Evolutionary conservation across 2,797 vertebrate genomes (phyloP).

Genomic region (Huso huso): DNA sequence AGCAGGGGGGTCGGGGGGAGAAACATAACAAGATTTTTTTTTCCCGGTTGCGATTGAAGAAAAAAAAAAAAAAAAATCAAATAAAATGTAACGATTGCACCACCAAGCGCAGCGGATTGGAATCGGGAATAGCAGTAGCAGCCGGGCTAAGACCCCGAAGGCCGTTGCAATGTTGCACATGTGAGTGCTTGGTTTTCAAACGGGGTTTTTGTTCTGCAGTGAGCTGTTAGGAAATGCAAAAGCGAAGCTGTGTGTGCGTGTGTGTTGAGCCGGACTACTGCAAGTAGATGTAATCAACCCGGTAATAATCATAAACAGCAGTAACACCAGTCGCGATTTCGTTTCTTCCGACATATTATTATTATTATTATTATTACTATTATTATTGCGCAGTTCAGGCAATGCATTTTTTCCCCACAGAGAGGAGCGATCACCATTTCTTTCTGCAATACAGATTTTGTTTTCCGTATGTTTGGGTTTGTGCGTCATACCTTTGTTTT

Average conservation of each 20-base stretch:
- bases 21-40: constrained; percentile 12
- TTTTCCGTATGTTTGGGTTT: too few species aligned
- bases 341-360: background rate
- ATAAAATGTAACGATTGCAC: too few species aligned
- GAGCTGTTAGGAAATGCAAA: background rate
- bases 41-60: constrained; percentile 38
- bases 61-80: constrained; percentile 23
- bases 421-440: too few species aligned
- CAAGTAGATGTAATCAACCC: too few species aligned
- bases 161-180: background rate
- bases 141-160: background rate
- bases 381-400: background rate
- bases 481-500: too few species aligned
- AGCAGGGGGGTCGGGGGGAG: constrained; percentile 57
- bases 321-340: background rate
- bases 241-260: background rate
- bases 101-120: background rate
- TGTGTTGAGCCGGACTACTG: background rate
- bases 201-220: background rate
- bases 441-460: too few species aligned
- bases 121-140: background rate
- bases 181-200: background rate
- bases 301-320: background rate
- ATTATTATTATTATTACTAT: background rate
- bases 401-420: too few species aligned